A percentile compares a stretch with the other conserved stretches of the same genome.
phyloP scores from a whole-genome alignment of 2,888 invertebrate species.

The Clusia tigrina region DNA sequence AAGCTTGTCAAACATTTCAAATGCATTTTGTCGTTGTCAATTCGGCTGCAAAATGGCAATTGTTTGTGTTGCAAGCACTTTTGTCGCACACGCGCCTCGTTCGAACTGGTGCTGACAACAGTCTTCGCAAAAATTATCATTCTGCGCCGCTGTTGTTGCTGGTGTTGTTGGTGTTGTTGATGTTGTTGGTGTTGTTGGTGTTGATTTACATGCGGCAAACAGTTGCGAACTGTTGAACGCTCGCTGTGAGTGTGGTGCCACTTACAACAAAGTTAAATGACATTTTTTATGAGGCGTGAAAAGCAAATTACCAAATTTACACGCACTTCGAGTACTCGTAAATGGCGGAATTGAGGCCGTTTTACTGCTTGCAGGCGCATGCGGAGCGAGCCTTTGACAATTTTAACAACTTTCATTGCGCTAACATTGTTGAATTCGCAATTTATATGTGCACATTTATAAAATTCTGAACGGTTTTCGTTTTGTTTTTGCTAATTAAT shows the following conservation, averaged over 20 bases:
- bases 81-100: background rate
- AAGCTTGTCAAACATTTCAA: too few species aligned
- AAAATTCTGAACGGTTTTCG: background rate
- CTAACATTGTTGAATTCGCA: background rate
- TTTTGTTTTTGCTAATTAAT: background rate
- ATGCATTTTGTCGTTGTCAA: too few species aligned
- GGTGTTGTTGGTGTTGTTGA: background rate
- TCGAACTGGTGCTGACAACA: background rate
- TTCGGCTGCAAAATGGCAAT: too few species aligned
- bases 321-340: background rate
- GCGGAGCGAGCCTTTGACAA: background rate
- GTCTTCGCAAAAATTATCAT: background rate
- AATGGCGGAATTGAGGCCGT: background rate
- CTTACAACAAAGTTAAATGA: conserved; percentile 33
- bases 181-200: background rate
- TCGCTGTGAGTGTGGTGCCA: background rate
- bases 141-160: background rate
- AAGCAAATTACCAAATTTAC: conserved; percentile 29
- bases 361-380: too few species aligned
- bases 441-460: background rate
- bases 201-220: background rate
- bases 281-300: conserved; percentile 34
- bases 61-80: background rate
- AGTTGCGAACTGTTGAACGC: background rate
- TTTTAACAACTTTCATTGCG: background rate